These are phyloP conservation scores for Lycaon pictus DNA, from an alignment of 2,113 vertebrate genomes.

Conservation along the genomic window DNA sequence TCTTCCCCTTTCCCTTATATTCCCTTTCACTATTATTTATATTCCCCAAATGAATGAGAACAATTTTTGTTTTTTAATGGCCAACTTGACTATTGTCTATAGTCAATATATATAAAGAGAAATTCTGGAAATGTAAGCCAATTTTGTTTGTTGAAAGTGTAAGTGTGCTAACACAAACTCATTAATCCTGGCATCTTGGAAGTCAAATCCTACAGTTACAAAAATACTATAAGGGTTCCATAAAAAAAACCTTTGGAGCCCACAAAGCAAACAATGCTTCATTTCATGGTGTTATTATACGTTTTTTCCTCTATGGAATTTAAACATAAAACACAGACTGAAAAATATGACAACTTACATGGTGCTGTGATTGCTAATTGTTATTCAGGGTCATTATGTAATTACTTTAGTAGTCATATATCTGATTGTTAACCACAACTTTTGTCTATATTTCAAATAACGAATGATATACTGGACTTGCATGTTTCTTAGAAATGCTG, in stretches of 20 bases:
- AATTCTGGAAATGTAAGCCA: slow-evolving; percentile 17
- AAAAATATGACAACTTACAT: neutral
- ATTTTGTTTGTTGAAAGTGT: slow-evolving; percentile 35
- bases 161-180: neutral
- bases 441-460: slow-evolving; percentile 31
- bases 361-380: neutral
- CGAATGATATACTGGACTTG: neutral
- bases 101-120: neutral
- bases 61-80: neutral
- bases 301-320: neutral
- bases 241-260: neutral
- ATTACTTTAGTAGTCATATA: slow-evolving; percentile 42
- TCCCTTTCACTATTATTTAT: too few species aligned
- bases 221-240: neutral
- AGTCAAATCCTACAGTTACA: slow-evolving; percentile 23
- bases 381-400: neutral
- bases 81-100: neutral
- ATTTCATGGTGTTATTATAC: neutral
- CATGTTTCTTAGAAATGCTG: slow-evolving; percentile 13
- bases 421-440: slow-evolving; percentile 4
- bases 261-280: neutral
- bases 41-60: too few species aligned
- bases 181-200: neutral
- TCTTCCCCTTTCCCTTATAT: too few species aligned
- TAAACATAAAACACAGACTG: slow-evolving; percentile 24